Evolutionary conservation across 2,888 invertebrate genomes (phyloP).

Genomic region (Drosophila macrothrix): DNA sequence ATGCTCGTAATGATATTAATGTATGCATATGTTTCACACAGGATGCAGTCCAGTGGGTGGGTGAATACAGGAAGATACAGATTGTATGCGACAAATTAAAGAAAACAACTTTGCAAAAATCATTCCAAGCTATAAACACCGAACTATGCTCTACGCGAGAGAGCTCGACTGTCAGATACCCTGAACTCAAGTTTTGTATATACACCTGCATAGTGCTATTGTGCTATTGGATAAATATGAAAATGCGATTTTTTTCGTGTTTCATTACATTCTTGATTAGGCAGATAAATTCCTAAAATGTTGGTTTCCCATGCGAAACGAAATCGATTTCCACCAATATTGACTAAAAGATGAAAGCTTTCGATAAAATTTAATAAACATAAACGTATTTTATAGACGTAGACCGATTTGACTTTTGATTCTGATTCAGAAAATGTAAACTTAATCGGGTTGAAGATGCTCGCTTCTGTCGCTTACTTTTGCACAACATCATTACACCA

Average conservation of each 20-base stretch:
- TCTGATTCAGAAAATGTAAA: background rate
- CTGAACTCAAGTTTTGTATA: background rate
- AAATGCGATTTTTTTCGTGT: background rate
- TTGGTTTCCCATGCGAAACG: background rate
- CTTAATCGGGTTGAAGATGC: background rate
- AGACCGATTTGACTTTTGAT: background rate
- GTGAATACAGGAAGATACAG: constrained; percentile 2
- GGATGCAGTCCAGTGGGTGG: constrained; percentile 35
- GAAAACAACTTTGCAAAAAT: constrained; percentile 23
- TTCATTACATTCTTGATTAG: background rate
- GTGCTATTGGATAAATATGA: background rate
- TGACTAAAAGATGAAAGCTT: background rate
- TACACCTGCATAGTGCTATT: background rate
- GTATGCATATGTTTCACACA: constrained; percentile 73
- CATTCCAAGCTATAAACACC: constrained; percentile 1
- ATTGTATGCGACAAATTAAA: constrained; percentile 55
- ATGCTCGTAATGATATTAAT: constrained; percentile 71
- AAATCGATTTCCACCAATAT: background rate
- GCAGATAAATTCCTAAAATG: background rate
- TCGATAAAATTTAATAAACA: background rate
- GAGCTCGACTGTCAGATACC: background rate
- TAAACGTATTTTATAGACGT: background rate
- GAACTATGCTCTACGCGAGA: background rate
- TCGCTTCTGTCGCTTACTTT: background rate
- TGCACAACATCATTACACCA: background rate